Evolutionary conservation across 2,888 invertebrate genomes (phyloP), one percentile per base, ranked within the genome.

Genomic region (Dryomyza anilis): DNA sequence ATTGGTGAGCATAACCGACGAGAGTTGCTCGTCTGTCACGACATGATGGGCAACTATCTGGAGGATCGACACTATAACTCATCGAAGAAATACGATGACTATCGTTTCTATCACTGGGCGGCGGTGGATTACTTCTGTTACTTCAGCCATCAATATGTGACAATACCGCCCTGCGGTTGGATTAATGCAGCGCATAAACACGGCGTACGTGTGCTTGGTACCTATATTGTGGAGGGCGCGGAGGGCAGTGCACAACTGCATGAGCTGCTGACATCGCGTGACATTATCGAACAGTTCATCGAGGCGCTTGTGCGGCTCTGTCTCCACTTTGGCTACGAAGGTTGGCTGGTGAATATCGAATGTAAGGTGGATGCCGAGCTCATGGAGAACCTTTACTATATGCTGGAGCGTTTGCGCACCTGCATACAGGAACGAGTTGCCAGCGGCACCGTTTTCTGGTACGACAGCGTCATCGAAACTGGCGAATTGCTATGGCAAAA

Each of bases 291-390:
- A 64, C 83, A 81, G 50, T 88, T 93, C 67, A 91, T 91, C 1
- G 84, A 87, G 52, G 87, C 91, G 29, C 84, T 98, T 27, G 89
- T 91, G 0, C 82, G 86, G 30, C 86, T 97, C 48, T 90, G 93
- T 43, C 85, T 87, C 67, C 86, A 89, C 67, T 91, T 92, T 74
- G 88, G 89, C 67, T 94, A 99, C 77, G 98, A 99, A 75, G 99
- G 99, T 2, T 99, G 97, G 93, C 87, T 99, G n/a, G 83, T 99
- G 21, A 99, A 99, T 80, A 87, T 99, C 67, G 99, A 99, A 82
- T 96, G 96, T 79, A 81, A 86, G 79, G 86, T 92, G 50, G 78
- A 83, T 1, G 16, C 39, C 53, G 14, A 70, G 57, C 67, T 70
- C 25, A 73, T 83, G 72, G 70, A 76, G 4, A 78, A 77, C 67